phyloP scores from a whole-genome alignment of 2,888 invertebrate species.

The Calliphora vomitoria region DNA sequence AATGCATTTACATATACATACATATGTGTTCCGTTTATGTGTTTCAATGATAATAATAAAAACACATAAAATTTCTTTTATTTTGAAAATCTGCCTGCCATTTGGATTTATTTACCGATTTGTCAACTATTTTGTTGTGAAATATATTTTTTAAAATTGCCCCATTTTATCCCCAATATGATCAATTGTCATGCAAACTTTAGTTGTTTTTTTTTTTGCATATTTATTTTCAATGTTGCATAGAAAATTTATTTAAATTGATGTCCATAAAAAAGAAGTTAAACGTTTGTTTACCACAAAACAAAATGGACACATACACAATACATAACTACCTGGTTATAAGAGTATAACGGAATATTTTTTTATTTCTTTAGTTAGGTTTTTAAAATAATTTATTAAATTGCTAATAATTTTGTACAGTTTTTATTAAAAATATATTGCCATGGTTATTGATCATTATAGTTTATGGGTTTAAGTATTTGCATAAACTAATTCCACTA shows the following conservation, averaged over 20 bases:
- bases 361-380: not conserved
- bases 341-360: not conserved
- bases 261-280: constrained; percentile 44
- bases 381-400: constrained; percentile 32
- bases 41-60: constrained; percentile 71
- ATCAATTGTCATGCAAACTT: constrained; percentile 60
- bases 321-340: not conserved
- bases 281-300: constrained; percentile 38
- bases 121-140: constrained; percentile 42
- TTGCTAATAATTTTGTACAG: constrained; percentile 1
- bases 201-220: not conserved
- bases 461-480: not conserved
- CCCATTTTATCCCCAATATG: constrained; percentile 18
- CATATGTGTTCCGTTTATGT: not conserved
- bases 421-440: constrained; percentile 6
- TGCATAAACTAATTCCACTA: not conserved
- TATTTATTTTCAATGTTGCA: constrained; percentile 22
- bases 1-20: not conserved
- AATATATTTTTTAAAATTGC: not conserved
- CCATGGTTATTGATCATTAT: not conserved
- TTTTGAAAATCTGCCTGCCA: constrained; percentile 47
- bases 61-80: constrained; percentile 5
- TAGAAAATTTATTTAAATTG: constrained; percentile 25
- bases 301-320: not conserved
- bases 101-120: constrained; percentile 70